phyloP scores from a whole-genome alignment of 2,797 vertebrate species.

The Tokudaia tokunoshimensis region DNA sequence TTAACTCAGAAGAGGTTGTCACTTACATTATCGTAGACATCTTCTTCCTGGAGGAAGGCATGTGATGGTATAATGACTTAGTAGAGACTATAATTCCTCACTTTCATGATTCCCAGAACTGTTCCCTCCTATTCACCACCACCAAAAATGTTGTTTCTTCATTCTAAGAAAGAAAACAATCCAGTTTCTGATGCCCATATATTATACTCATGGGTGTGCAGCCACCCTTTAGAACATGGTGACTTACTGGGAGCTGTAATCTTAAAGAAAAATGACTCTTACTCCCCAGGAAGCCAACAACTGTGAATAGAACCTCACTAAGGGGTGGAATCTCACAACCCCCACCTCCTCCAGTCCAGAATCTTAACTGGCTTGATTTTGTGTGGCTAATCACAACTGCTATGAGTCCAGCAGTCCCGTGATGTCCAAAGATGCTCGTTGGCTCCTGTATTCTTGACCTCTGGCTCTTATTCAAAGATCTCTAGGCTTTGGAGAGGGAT shows the following conservation, averaged over 20 bases:
- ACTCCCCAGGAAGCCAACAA: not conserved
- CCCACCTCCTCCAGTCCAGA: not conserved
- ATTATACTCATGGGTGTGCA: not conserved
- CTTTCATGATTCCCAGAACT: not conserved
- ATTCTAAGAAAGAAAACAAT: not conserved
- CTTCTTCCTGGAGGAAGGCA: not conserved
- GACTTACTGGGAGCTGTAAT: not conserved
- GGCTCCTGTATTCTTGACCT: not conserved
- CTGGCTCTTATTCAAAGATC: not conserved
- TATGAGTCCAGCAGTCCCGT: not conserved
- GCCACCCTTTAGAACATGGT: not conserved
- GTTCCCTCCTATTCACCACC: not conserved
- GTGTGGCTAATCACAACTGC: not conserved
- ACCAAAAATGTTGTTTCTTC: not conserved
- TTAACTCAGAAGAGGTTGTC: not conserved
- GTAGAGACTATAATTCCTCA: not conserved
- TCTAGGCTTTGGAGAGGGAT: not conserved
- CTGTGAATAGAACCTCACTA: not conserved
- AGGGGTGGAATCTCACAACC: not conserved
- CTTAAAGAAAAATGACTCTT: not conserved
- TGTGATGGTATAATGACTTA: not conserved
- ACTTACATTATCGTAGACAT: not conserved
- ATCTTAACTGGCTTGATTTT: not conserved
- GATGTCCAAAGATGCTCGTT: not conserved
- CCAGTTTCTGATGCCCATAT: not conserved